Base-by-base conservation (phyloP, 2,113 vertebrate genomes). In the Amphiprion percula region DNA sequence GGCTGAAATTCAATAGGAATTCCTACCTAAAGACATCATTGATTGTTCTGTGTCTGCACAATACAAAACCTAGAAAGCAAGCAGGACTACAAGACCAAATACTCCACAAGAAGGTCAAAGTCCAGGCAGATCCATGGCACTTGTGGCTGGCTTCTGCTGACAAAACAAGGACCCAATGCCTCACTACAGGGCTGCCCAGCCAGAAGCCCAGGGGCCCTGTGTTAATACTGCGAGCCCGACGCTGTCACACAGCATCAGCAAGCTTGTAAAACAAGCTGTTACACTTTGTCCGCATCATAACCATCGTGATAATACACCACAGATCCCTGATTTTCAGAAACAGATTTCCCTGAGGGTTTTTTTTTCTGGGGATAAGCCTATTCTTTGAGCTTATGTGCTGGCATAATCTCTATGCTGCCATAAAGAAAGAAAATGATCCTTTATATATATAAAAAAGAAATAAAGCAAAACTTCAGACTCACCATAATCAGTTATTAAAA, bases 201-300 rank as follows among this genome's bases (percentile, higher is more conserved):
- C 70, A 76, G 15, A 66, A 75, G 68, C 80, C 68, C 33, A 46
- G 74, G 88, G 90, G 78, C 74, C 65, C 28, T 4, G 17, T 68
- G 72, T 84, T 56, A 44, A 74, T 41, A 75, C 66, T 33, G 67
- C 65, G 73, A 77, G 75, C 70, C 58, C 24, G 53, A 59, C 65
- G 37, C 64, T 56, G 74, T 69, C 77, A 71, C 64, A 68, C 61
- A 63, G 66, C 66, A 83, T 74, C 81, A 78, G 84, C 72, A 69
- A 79, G 68, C 84, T 86, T 87, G 82, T 87, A 86, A 91, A 89
- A 88, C 85, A 91, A 84, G 84, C 84, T 83, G 80, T 87, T 89
- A 83, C 86, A 89, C 80, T 88, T 91, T 86, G 91, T 90, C 83
- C 84, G 66, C 82, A 84, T 83, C 90, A 85, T 88, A 91, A 88